These are phyloP conservation scores for Onychostoma macrolepis DNA, from an alignment of 2,113 vertebrate species.

Conservation along the genomic window DNA sequence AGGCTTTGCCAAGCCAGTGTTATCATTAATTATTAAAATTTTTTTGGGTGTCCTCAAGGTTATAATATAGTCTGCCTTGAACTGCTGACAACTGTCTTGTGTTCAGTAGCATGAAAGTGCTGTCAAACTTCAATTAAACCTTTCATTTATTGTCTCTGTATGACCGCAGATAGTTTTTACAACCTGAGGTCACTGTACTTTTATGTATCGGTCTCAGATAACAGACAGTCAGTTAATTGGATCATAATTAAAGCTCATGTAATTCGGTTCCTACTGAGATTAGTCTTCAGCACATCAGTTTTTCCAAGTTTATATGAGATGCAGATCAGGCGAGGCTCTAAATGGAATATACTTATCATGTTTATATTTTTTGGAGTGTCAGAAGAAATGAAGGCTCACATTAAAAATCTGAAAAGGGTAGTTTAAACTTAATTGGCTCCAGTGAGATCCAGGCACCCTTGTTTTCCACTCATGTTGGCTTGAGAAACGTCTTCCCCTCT, in stretches of 20 bases:
- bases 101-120: background rate
- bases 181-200: background rate
- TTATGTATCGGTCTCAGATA: background rate
- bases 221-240: conserved; percentile 33
- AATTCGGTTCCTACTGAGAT: conserved; percentile 37
- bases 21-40: background rate
- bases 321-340: conserved; percentile 59
- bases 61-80: background rate
- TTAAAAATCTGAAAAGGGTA: conserved; percentile 48
- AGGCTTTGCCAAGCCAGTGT: background rate
- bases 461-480: conserved; percentile 51
- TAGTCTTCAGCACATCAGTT: conserved; percentile 54
- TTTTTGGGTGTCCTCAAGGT: background rate
- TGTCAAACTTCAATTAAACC: background rate
- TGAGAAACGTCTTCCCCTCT: conserved; percentile 31
- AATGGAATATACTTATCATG: conserved; percentile 56
- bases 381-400: conserved; percentile 45
- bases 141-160: conserved; percentile 5
- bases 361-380: conserved; percentile 63
- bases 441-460: conserved; percentile 8
- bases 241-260: conserved; percentile 8
- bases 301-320: conserved; percentile 60
- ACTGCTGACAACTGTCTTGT: background rate
- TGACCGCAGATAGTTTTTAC: background rate
- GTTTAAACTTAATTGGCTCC: conserved; percentile 37